Evolutionary conservation across 2,113 vertebrate genomes (phyloP).

Genomic region (Tichodroma muraria): DNA sequence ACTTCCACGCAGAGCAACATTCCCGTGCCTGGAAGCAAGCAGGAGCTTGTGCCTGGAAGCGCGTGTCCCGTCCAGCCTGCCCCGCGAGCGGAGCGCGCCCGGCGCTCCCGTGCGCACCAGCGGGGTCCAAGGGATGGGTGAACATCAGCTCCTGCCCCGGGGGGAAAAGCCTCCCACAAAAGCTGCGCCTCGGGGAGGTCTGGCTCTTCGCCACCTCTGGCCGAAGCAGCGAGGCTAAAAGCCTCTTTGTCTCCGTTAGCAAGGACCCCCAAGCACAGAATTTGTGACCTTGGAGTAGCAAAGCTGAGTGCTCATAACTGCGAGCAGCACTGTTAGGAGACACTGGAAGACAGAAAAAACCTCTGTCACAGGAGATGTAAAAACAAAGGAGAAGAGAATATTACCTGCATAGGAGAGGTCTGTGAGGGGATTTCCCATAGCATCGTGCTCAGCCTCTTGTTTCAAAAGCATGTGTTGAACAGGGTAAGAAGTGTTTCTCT

Average conservation of each 20-base stretch:
- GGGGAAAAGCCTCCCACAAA: background rate
- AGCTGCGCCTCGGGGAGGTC: background rate
- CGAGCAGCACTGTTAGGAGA: background rate
- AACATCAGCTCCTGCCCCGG: background rate
- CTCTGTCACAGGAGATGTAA: background rate
- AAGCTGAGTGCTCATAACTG: background rate
- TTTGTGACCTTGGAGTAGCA: background rate
- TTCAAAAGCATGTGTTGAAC: background rate
- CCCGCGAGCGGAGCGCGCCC: accelerated
- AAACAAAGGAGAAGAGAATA: background rate
- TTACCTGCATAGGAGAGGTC: background rate
- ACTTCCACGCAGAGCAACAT: background rate
- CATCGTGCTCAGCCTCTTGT: background rate
- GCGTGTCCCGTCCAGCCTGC: background rate
- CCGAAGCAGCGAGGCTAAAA: background rate
- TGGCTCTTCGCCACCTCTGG: background rate
- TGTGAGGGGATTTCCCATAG: background rate
- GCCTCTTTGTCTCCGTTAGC: background rate
- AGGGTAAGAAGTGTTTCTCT: background rate
- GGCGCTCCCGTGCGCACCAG: background rate
- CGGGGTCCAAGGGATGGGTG: background rate
- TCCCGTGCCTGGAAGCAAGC: slow-evolving; percentile 33
- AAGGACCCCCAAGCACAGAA: background rate
- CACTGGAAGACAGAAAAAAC: background rate
- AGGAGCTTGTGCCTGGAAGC: slow-evolving; percentile 53